Evolutionary conservation across 2,888 invertebrate species (phyloP), one percentile per base, ranked within the genome.

Genomic region (Trachelus stipa): DNA sequence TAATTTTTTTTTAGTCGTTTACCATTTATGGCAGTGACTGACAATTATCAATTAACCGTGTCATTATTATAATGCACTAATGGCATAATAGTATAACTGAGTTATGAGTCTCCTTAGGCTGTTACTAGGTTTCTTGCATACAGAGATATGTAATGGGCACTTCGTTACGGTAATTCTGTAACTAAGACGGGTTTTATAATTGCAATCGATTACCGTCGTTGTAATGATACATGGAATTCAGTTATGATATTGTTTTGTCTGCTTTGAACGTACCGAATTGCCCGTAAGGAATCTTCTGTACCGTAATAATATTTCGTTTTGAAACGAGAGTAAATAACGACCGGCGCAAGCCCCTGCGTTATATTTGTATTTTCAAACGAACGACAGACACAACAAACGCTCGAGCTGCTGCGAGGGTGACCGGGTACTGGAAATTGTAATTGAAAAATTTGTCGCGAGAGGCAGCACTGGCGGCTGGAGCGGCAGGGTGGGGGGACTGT

Each of bases 31-130:
- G 12, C 37, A 37, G 12, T 15, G 12, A 37, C 23, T 56, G 56
- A 56, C 33, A 79, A 83, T 84, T 84, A 85, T 82, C 82, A 83
- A 83, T 85, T 83, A 80, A 80, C 75, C 73, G 35, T 76, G 78
- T 75, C 74, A 82, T 82, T 79, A 73, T 82, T 82, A 79, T 80
- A 74, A 81, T 73, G 76, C 79, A 80, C 84, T 81, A 82, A 83
- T 81, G 76, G 79, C 79, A 76, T 81, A 77, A 71, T 81, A 79
- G 35, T 76, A 73, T 35, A 75, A 76, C 73, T 81, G 80, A 81
- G 81, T 79, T 79, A 80, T 80, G 75, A 76, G 69, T 81, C 79
- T 75, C 81, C 83, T 77, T 75, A 77, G 80, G 81, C 80, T 77
- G 68, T 82, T 81, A 82, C 81, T 81, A 56, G 23, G 23, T 23